Base-by-base conservation (phyloP, 2,797 vertebrate genomes). In the Oryzias sinensis region DNA sequence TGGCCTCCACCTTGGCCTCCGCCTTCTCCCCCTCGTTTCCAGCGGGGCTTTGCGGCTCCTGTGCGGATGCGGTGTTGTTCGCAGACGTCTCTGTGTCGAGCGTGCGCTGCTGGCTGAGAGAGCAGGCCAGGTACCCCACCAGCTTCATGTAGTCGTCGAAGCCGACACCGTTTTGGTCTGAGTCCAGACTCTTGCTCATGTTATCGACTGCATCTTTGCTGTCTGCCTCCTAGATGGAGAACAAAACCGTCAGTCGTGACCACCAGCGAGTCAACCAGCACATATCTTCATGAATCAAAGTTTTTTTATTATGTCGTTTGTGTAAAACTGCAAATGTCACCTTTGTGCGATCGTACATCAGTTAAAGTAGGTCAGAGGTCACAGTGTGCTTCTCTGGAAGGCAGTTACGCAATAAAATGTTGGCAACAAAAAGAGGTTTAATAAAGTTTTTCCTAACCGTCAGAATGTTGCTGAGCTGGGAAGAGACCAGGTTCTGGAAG, bases 111-210 rank as follows among this genome's bases (percentile, higher is more conserved):
- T 88, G 58, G 22, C 90, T 93, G 52, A 91, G 53, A 0, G 86
- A 49, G 13, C 65, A 59, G 0, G 91, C 91, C 72, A 92, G 65
- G 80, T 90, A 91, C 56, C 92, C 92, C 2, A 93, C 59, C 62
- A 93, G 84, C 75, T 76, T 86, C 90, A 93, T 76, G 85, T 91
- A 93, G 74, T 93, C 92, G 72, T 89, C 76, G 52, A 93, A 93
- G 66, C 82, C 72, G 16, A 93, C 86, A 52, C 90, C 91, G 4
- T 93, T 91, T 0, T 90, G 58, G 75, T 93, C 60, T 20, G 47
- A 16, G 20, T 93, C 91, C 53, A 93, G 81, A 0, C 54, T 74
- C 54, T 89, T 40, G n/a, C 75, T 65, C 91, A 93, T 91, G 16
- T 78, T 67, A 59, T 82, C 85, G 49, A 93, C 47, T 0, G 89